Evolutionary conservation across 2,113 vertebrate genomes (phyloP).

Genomic region (Bujurquina vittata): DNA sequence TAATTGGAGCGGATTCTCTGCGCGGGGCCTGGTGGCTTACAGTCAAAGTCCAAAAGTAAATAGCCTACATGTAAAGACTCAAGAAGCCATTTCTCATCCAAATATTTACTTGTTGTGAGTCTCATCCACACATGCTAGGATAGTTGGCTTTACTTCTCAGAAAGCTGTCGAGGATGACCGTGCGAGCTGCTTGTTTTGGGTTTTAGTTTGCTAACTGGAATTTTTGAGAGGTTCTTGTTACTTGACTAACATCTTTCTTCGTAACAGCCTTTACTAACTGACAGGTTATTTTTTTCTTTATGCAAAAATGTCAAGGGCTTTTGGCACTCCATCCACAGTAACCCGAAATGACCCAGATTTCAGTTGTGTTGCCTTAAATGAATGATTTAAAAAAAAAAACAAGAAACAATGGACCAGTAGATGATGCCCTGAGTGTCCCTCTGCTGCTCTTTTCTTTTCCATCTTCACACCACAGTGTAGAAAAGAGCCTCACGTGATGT

Average conservation of each 20-base stretch:
- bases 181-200: constrained; percentile 21
- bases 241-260: constrained; percentile 65
- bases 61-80: constrained; percentile 48
- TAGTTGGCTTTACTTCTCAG: constrained; percentile 24
- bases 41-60: constrained; percentile 32
- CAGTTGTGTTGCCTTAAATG: constrained; percentile 96
- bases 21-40: constrained; percentile 4
- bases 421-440: constrained; percentile 58
- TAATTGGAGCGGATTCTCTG: constrained; percentile 21
- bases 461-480: constrained; percentile 23
- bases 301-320: constrained; percentile 84
- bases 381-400: constrained; percentile 59
- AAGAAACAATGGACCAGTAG: constrained; percentile 77
- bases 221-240: constrained; percentile 73
- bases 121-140: constrained; percentile 48
- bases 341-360: constrained; percentile 81
- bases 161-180: constrained; percentile 25
- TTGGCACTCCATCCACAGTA: constrained; percentile 93
- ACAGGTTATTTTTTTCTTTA: constrained; percentile 77
- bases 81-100: constrained; percentile 58
- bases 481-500: constrained; percentile 3
- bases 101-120: constrained; percentile 43
- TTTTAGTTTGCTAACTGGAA: constrained; percentile 58
- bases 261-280: constrained; percentile 79
- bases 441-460: constrained; percentile 1